Base-by-base conservation (phyloP, 2,888 invertebrate genomes). In the Parapristionchus giblindavisi region DNA sequence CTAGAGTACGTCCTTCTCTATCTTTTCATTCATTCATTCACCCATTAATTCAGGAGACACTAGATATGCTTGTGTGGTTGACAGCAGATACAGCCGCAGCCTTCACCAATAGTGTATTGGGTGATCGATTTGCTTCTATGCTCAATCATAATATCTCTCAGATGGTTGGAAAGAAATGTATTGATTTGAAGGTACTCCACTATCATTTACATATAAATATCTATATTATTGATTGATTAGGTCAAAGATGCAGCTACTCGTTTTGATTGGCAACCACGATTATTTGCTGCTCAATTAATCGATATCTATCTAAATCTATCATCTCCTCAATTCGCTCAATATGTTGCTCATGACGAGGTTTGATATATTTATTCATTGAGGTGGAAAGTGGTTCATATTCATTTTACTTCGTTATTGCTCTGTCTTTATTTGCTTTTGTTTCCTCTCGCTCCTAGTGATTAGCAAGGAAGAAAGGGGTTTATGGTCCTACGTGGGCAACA, bases 91-190 rank as follows among this genome's bases (percentile, higher is more conserved):
- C 98, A 83, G 93, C 93, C 87, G 94, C 95, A 88, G 96, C 97
- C 56, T 99, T 99, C 90, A 91, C 96, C 84, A 92, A 94, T 78
- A 93, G 95, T 1, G 90, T 78, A 90, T 91, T 99, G 79, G 95
- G 94, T 58, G 95, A 95, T 88, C 91, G 96, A 73, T 91, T 99
- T 76, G 96, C 97, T 75, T 95, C 97, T 76, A 99, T 99, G 98
- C 91, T 99, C 82, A 97, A 99, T 90, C 97, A 95, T 89, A 99
- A 99, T 90, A 91, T 99, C 81, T 94, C 94, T 88, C 97, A 98
- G 89, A 91, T 99, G 68, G 96, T 96, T 89, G 87, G 87, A 11
- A 82, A 79, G 56, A 86, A 85, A 66, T 86, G 86, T 71, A 77
- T 81, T 32, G 84, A 83, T 38, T 71, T 87, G 66, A 86, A 85